Percentiles rank a stretch among this genome's conserved stretches.
Evolutionary conservation across 2,888 invertebrate genomes (phyloP).

Genomic region (Mycalesis mineus): DNA sequence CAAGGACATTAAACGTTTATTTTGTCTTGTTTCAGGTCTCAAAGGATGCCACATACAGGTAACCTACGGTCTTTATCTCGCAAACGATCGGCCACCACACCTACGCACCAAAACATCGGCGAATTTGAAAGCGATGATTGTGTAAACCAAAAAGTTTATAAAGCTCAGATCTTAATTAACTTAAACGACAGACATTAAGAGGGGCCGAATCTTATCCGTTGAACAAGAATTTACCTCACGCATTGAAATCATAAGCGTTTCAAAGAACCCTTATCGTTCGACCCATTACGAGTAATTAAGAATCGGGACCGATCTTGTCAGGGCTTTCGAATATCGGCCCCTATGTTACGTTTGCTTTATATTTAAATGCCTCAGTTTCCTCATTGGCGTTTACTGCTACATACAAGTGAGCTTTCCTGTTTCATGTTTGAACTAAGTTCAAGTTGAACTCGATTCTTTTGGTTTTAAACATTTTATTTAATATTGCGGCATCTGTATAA

Average conservation of each 20-base stretch:
- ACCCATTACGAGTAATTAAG: constrained; percentile 75
- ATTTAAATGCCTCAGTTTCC: background rate
- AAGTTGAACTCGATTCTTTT: too few relatives aligned
- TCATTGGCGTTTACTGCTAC: background rate
- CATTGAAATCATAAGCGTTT: constrained; percentile 76
- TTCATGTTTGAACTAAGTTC: too few relatives aligned
- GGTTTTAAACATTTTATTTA: too few relatives aligned
- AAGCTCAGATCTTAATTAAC: constrained; percentile 65
- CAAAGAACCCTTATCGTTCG: constrained; percentile 55
- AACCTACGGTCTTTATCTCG: constrained; percentile 28
- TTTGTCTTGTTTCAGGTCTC: constrained; percentile 36
- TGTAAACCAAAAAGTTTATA: constrained; percentile 23
- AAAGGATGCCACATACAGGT: constrained; percentile 70
- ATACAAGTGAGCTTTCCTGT: too few relatives aligned
- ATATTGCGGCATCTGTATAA: too few relatives aligned
- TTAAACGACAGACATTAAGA: constrained; percentile 48
- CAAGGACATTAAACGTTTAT: constrained; percentile 9
- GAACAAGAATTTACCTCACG: constrained; percentile 63
- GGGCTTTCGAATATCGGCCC: constrained; percentile 4
- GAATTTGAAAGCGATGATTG: constrained; percentile 25
- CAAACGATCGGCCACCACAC: constrained; percentile 24
- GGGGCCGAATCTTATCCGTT: constrained; percentile 38
- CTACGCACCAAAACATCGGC: constrained; percentile 28
- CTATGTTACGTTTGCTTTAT: background rate
- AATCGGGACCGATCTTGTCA: constrained; percentile 67